Conservation (phyloP, 2,113 vertebrate genomes). For the Pantherophis guttatus region DNA sequence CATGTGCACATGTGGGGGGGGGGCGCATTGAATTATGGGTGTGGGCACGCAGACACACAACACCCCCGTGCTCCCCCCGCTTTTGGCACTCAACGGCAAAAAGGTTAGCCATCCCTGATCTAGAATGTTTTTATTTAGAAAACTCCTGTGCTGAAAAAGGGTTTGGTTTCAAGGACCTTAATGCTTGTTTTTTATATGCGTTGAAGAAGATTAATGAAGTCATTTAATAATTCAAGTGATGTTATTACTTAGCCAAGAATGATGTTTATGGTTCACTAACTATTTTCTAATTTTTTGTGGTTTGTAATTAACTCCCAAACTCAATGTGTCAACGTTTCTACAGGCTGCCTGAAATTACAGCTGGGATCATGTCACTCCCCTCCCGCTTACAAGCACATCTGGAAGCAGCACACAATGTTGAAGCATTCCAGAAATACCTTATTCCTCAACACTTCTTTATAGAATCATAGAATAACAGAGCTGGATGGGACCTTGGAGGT, state of each 20-base stretch:
- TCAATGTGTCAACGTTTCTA: not conserved
- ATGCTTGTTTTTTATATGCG: not conserved
- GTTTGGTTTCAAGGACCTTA: not conserved
- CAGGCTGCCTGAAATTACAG: not conserved
- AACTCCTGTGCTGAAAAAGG: not conserved
- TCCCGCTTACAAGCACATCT: not conserved
- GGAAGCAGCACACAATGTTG: not conserved
- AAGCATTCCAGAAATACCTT: not conserved
- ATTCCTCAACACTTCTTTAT: not conserved
- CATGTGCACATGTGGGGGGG: too few species aligned
- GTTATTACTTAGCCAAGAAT: not conserved
- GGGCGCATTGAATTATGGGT: too few species aligned
- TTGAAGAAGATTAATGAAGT: slow-evolving; percentile 4
- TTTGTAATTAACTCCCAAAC: not conserved
- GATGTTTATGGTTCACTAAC: not conserved
- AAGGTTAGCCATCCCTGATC: not conserved
- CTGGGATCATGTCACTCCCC: not conserved
- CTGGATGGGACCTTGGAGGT: too few species aligned
- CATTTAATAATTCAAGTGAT: not conserved
- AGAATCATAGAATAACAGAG: too few species aligned
- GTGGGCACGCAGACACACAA: too few species aligned
- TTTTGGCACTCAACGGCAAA: too few species aligned
- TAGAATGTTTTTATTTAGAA: not conserved
- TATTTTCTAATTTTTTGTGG: not conserved
- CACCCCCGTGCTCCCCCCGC: too few species aligned